A percentile compares a stretch with the other conserved stretches of the same genome.
Evolutionary conservation across 2,888 invertebrate genomes (phyloP).

Genomic region (Brenthis daphne): DNA sequence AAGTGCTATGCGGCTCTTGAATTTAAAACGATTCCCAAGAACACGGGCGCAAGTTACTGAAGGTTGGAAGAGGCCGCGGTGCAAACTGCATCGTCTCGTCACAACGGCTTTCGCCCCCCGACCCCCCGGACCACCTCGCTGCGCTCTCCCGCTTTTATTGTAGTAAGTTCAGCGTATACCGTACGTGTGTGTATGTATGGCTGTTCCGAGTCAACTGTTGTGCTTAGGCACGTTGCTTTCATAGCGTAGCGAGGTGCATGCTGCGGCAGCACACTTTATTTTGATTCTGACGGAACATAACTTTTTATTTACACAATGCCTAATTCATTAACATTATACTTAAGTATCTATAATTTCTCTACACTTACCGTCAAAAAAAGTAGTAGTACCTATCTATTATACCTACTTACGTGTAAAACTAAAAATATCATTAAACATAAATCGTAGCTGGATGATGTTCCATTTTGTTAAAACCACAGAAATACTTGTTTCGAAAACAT

Average conservation of each 20-base stretch:
- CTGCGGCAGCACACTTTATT: conserved; percentile 44
- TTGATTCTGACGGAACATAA: background rate
- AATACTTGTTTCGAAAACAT: conserved; percentile 2
- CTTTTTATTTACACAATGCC: background rate
- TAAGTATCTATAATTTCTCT: too few relatives aligned
- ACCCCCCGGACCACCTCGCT: conserved; percentile 44
- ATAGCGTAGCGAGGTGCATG: conserved; percentile 59
- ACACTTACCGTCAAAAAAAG: too few relatives aligned
- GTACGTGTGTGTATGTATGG: conserved; percentile 64
- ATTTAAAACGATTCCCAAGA: conserved; percentile 82
- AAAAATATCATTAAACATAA: too few relatives aligned
- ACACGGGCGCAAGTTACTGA: conserved; percentile 81
- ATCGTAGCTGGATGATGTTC: too few relatives aligned
- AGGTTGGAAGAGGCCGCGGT: conserved; percentile 80
- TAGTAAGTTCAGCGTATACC: conserved; percentile 50
- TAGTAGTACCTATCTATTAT: too few relatives aligned
- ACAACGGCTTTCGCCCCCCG: conserved; percentile 60
- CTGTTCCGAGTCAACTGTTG: conserved; percentile 74
- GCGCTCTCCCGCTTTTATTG: conserved; percentile 65
- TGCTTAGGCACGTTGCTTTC: conserved; percentile 73
- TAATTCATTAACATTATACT: background rate
- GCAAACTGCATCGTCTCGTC: conserved; percentile 81
- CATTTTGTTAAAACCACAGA: background rate
- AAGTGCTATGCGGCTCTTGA: conserved; percentile 76
- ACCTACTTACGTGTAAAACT: too few relatives aligned